Evolutionary conservation across 2,113 vertebrate species (phyloP), one percentile per base, ranked within the genome.

Genomic region (Hucho hucho): DNA sequence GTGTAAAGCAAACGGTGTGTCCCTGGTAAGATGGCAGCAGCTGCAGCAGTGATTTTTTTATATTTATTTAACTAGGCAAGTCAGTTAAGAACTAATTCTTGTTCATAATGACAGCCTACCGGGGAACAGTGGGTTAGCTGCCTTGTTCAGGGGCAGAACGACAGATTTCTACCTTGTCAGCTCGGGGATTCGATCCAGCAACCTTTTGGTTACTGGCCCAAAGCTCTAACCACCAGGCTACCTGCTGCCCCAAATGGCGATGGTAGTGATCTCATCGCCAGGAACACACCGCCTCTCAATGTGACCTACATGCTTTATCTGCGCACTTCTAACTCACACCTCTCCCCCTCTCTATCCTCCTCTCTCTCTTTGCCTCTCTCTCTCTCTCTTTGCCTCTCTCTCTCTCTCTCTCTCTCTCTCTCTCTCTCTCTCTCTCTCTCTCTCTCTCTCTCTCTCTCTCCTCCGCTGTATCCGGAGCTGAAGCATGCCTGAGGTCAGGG

Each of bases 251-350:
- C 32, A 32, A 32, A 32, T 77, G 47, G 72, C 64, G 81, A 74
- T 72, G 56, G 67, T 28, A 67, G 58, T 71, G 47, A 67, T 84
- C 75, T 81, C 73, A 80, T 79, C 81, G 74, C 75, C 70, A 73
- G 59, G 69, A 70, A 76, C 78, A 65, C 3, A 47, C 69, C 47
- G 72, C 75, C 53, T 56, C 5, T 86, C 82, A 82, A 85, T 79
- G 80, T 86, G 87, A 90, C 87, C 89, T 75, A 79, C 83, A 83
- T 79, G 80, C 67, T 88, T 86, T 80, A 82, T 86, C 77, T 83
- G 64, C 9, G 9, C 18, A 22, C 25, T 58, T 46, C 16, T 11
- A 47, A 16, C 32, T 46, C 59, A 26, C 25, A 16, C 59, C 7
- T 37, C 37, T 37, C 37, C 37, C 2, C 9, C 53, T 59, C 66